Base-by-base conservation (phyloP, 2,113 vertebrate species). In the Oncorhynchus masou region DNA sequence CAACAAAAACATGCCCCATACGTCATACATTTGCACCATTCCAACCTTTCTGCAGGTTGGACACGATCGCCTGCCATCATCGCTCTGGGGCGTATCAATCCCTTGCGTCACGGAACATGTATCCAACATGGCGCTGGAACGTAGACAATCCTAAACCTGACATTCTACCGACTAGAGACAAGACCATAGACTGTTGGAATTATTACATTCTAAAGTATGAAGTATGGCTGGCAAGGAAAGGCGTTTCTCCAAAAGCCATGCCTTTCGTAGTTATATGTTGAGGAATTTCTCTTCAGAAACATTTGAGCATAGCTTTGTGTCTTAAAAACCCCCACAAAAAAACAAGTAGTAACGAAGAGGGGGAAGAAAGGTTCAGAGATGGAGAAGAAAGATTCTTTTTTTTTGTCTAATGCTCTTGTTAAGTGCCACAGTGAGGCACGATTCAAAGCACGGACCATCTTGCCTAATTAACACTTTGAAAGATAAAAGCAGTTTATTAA, bases 391-490 rank as follows among this genome's bases (percentile, higher is more conserved):
- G 78, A 89, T 90, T 78, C 48, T 81, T 77, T 90, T 82, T 82
- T 82, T 86, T 91, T 90, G 87, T 91, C 75, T 89, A 79, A 90
- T 86, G 83, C 90, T 89, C 87, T 88, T 77, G 85, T 90, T 85
- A 89, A 86, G 88, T 82, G 82, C 81, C 85, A 76, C 82, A 83
- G 88, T 89, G 88, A 76, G 84, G 79, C 85, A 65, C 45, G 81
- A 89, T 79, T 90, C 87, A 92, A 92, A 92, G 95, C 92, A 88
- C 89, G 91, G 94, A 96, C 94, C 95, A 93, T 96, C 96, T 95
- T 95, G 95, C 95, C 95, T 98, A 98, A 99, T 98, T 98, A 98
- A 95, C 96, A 95, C 96, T 98, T 97, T 97, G 95, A 96, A 95
- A 97, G 97, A 98, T 98, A 97, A 97, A 98, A 97, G 95, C 94